Conservation (phyloP, 2,113 vertebrate genomes). For the Antechinus stuartii region DNA sequence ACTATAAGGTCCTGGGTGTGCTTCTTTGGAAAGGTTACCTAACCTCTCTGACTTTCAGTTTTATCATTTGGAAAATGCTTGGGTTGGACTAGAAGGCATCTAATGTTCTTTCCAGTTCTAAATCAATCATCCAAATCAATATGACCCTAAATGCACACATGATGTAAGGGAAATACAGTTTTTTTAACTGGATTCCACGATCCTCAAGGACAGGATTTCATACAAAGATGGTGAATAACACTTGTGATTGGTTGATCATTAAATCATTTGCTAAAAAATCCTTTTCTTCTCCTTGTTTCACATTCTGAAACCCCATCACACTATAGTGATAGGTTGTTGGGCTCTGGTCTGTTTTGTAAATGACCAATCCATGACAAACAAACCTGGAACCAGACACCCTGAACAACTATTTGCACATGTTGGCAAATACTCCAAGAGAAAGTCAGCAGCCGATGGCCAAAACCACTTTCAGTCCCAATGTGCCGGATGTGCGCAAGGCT, state of each 20-base stretch:
- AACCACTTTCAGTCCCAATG: not conserved
- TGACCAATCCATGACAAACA: not conserved
- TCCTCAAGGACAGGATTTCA: not conserved
- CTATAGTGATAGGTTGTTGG: not conserved
- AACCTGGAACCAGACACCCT: not conserved
- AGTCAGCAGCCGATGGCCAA: not conserved
- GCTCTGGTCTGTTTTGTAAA: not conserved
- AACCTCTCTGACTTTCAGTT: not conserved
- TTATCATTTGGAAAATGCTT: not conserved
- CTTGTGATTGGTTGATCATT: not conserved
- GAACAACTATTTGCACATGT: conserved; percentile 9
- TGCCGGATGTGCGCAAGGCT: conserved; percentile 3
- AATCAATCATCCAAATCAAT: not conserved
- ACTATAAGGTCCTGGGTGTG: not conserved
- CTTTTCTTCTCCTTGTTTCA: not conserved
- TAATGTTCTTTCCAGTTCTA: not conserved
- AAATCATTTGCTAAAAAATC: not conserved
- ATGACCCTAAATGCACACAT: not conserved
- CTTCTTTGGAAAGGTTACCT: not conserved
- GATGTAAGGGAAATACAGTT: not conserved
- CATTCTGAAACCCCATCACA: not conserved
- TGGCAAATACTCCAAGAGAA: not conserved
- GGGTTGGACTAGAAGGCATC: not conserved
- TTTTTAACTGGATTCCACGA: not conserved
- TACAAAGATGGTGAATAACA: not conserved